These are phyloP conservation scores for Macropodus opercularis DNA, from an alignment of 2,797 vertebrate species.

Conservation along the genomic window DNA sequence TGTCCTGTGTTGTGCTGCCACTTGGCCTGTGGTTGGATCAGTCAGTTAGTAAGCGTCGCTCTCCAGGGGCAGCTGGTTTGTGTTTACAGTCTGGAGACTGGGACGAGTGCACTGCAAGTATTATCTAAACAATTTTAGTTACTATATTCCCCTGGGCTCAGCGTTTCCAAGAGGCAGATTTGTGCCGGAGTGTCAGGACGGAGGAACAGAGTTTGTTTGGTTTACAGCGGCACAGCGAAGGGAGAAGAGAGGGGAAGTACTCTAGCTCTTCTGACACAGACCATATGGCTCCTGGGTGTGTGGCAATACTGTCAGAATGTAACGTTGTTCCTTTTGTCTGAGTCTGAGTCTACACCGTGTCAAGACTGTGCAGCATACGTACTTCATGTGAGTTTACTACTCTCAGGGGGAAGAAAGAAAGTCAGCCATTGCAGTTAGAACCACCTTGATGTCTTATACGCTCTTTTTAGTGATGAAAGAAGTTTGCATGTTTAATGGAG, in stretches of 20 bases:
- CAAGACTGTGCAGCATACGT: not conserved
- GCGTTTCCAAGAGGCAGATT: slow-evolving; percentile 64
- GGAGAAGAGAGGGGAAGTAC: slow-evolving; percentile 44
- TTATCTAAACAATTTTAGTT: slow-evolving; percentile 76
- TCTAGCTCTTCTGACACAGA: slow-evolving; percentile 62
- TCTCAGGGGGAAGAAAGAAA: slow-evolving; percentile 5
- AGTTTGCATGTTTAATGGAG: too few species aligned
- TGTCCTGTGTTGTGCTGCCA: slow-evolving; percentile 41
- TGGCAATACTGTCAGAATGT: slow-evolving; percentile 42
- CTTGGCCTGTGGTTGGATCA: slow-evolving; percentile 62
- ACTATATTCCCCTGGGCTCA: slow-evolving; percentile 65
- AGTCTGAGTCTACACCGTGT: slow-evolving; percentile 12
- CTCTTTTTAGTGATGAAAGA: too few species aligned
- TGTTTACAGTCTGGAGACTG: slow-evolving; percentile 74
- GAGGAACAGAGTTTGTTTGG: slow-evolving; percentile 55
- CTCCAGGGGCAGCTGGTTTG: slow-evolving; percentile 75
- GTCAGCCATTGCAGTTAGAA: too few species aligned
- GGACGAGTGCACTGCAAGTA: slow-evolving; percentile 63
- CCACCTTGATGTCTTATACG: too few species aligned
- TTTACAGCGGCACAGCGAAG: slow-evolving; percentile 37
- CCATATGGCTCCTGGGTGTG: slow-evolving; percentile 64
- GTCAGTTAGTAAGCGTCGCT: slow-evolving; percentile 62
- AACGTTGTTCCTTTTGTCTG: slow-evolving; percentile 22
- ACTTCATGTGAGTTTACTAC: slow-evolving; percentile 1
- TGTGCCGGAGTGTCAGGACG: slow-evolving; percentile 65